Evolutionary conservation across 2,888 invertebrate species (phyloP), one percentile per base, ranked within the genome.

Genomic region (Ochropleura plecta): DNA sequence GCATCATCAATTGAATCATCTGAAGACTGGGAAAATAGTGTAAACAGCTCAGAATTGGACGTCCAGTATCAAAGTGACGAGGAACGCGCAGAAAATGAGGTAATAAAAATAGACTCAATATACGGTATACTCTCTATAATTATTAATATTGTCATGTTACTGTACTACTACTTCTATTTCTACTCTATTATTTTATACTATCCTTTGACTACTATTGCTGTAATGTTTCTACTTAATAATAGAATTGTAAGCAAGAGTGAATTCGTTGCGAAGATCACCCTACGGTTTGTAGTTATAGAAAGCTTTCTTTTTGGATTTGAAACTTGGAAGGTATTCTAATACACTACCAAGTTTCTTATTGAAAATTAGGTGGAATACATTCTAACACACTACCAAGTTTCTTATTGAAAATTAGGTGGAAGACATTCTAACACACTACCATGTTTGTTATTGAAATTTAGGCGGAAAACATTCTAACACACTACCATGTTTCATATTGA

Each of bases 11-110:
- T 93, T n/a, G 96, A 97, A 51, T 95, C 96, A 0, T 95, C 95
- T 0, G 95, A 95, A 46, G 97, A 97, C 87, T 97, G 97, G 97
- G 97, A 97, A 89, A 97, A 97, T 86, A 97, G 97, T 77, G 95
- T 97, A 16, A 96, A 97, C 84, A 97, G 97, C 30, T 97, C 97
- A 0, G 97, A 97, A 81, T 89, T 97, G 20, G 97, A 97, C 78
- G 96, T 97, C 0, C 97, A 97, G 71, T 97, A 97, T 85, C 97
- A 97, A 86, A 97, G 97, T 83, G 94, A 96, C 0, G 96, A 97
- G 48, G 97, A 97, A 59, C 85, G 94, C 0, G 95, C 95, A 0
- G 97, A 97, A 55, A 95, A 97, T 78, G 97, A 97, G 93, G 97
- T 97, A 88, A 87, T 97, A 87, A 86, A 73, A 46, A 8, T 49